Conservation (phyloP, 35 echinoderm and acorn worm genomes). For the Acanthaster planci region DNA sequence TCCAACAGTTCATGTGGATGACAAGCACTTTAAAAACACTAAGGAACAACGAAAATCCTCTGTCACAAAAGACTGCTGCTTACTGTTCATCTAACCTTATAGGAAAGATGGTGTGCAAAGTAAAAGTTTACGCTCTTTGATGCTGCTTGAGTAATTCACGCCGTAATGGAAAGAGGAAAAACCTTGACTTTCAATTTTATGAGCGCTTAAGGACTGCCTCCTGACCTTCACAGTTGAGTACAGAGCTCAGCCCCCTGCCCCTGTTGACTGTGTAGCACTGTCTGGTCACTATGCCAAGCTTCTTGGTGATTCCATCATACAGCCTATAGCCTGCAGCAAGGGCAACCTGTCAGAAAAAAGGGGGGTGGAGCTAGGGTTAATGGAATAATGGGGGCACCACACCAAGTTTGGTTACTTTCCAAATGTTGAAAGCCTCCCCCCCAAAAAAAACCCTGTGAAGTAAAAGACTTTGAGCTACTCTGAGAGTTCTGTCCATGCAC, state of each 20-base stretch:
- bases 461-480: background rate
- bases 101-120: too few relatives aligned
- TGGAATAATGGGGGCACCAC: background rate
- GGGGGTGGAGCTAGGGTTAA: background rate
- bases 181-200: too few relatives aligned
- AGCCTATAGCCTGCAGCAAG: constrained; percentile 64
- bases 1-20: too few relatives aligned
- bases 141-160: too few relatives aligned
- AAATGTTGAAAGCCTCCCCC: background rate
- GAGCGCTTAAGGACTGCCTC: background rate
- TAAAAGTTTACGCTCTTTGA: too few relatives aligned
- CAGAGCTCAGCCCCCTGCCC: constrained; percentile 68
- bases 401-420: background rate
- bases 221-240: constrained; percentile 92
- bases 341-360: constrained; percentile 58
- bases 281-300: constrained; percentile 64
- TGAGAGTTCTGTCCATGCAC: background rate
- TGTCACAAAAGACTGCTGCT: too few relatives aligned
- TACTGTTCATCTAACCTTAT: too few relatives aligned
- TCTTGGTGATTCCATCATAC: constrained; percentile 65
- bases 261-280: constrained; percentile 79
- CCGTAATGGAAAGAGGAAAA: too few relatives aligned
- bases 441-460: background rate
- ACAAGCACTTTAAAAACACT: too few relatives aligned
- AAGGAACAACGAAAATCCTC: too few relatives aligned